A percentile compares a stretch with the other conserved stretches of the same genome.
phyloP scores from a whole-genome alignment of 2,888 invertebrate species.

The Drosophila conformis region DNA sequence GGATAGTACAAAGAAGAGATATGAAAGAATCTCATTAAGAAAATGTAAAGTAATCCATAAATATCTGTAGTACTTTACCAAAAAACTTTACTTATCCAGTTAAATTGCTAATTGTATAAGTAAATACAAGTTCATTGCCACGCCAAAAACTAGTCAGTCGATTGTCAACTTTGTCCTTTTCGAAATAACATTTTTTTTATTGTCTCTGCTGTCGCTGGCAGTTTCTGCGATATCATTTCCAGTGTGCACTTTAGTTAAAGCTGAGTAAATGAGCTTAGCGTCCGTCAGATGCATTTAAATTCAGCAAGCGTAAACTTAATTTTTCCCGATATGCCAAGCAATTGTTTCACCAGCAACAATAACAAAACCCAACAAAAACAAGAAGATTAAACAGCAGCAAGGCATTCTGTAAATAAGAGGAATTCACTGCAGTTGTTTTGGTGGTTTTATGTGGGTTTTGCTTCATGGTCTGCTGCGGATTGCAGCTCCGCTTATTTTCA shows the following conservation, averaged over 20 bases:
- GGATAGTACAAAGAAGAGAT: neutral
- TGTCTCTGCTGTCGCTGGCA: constrained; percentile 4
- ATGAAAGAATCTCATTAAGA: neutral
- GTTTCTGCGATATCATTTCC: constrained; percentile 24
- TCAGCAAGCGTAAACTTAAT: constrained; percentile 74
- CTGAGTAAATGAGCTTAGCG: constrained; percentile 34
- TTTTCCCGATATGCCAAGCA: constrained; percentile 64
- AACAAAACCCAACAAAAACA: constrained; percentile 8
- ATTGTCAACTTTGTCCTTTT: constrained; percentile 11
- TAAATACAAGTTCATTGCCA: neutral
- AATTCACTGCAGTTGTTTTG: constrained; percentile 61
- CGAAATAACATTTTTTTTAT: neutral
- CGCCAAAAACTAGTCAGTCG: neutral
- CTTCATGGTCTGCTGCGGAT: constrained; percentile 66
- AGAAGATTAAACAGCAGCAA: constrained; percentile 4
- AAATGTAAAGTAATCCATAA: neutral
- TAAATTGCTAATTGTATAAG: neutral
- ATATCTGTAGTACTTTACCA: neutral
- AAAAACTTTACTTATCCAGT: neutral
- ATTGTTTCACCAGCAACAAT: constrained; percentile 52
- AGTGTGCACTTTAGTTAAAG: constrained; percentile 31
- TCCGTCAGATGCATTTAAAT: constrained; percentile 63
- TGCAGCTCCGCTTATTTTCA: constrained; percentile 26
- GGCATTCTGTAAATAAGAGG: constrained; percentile 27
- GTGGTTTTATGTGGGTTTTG: constrained; percentile 35